Percentiles rank a stretch among this genome's conserved stretches.
These are phyloP conservation scores for Eristalinus sepulchralis DNA, from an alignment of 2,888 invertebrate species.

Conservation along the genomic window DNA sequence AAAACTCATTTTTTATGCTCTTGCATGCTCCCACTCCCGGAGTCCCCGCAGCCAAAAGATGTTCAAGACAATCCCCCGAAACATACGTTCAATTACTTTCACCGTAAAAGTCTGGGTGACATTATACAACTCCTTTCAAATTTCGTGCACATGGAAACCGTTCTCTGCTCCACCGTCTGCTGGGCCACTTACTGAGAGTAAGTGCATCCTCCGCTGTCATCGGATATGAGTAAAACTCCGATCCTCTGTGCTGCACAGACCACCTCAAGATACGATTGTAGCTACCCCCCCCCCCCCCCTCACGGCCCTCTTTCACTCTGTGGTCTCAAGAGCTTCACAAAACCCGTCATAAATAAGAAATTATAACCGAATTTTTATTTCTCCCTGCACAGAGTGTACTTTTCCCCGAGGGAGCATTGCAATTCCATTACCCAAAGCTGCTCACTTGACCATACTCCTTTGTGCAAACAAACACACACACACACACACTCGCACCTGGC, in stretches of 20 bases:
- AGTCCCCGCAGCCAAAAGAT: no score
- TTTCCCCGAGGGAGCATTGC: constrained; percentile 6
- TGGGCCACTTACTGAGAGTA: background rate
- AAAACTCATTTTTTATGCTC: no score
- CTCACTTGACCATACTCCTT: constrained; percentile 56
- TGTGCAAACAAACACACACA: constrained; percentile 15
- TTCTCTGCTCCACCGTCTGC: background rate
- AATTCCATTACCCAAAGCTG: constrained; percentile 64
- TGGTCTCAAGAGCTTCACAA: background rate
- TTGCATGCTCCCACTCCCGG: background rate
- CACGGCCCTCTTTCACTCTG: background rate
- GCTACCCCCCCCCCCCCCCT: background rate
- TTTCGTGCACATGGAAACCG: background rate
- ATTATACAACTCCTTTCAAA: background rate
- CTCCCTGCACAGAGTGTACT: background rate
- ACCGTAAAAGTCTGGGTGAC: background rate
- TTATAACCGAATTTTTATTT: constrained; percentile 36
- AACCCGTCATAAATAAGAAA: constrained; percentile 32
- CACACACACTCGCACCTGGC: no score
- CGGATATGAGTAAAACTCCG: background rate
- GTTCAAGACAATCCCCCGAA: background rate
- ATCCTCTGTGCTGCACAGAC: background rate
- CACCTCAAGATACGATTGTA: background rate
- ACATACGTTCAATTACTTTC: background rate
- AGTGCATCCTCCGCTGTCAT: background rate